Conservation (phyloP, 2,888 invertebrate species). For the Eudemis profundana region DNA sequence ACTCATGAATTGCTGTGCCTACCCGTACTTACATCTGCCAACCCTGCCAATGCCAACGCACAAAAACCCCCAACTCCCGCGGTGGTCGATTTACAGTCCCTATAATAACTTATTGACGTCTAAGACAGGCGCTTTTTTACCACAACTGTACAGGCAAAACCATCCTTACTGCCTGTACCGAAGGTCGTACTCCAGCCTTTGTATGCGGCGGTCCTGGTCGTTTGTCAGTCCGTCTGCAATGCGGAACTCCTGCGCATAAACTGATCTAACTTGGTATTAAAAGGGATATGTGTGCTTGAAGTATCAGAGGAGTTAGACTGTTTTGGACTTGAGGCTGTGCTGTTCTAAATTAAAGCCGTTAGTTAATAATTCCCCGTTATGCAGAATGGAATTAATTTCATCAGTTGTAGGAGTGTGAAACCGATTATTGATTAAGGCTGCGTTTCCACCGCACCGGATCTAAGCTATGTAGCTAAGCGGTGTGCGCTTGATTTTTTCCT, state of each 20-base stretch:
- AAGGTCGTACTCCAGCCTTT: neutral
- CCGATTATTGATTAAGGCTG: no score
- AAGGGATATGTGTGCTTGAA: neutral
- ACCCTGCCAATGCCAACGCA: conserved; percentile 4
- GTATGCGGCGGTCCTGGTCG: conserved; percentile 19
- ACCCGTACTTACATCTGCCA: neutral
- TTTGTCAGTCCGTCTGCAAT: conserved; percentile 21
- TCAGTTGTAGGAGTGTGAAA: neutral
- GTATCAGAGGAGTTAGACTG: neutral
- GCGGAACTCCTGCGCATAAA: conserved; percentile 36
- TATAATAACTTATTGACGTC: conserved; percentile 41
- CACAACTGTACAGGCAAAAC: neutral
- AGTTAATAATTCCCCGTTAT: conserved; percentile 38
- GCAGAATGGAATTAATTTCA: conserved; percentile 23
- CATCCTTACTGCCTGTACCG: neutral
- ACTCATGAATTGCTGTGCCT: no score
- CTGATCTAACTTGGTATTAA: neutral
- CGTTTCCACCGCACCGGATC: no score
- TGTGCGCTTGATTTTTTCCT: no score
- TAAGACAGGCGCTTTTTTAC: conserved; percentile 33
- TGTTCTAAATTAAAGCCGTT: conserved; percentile 36
- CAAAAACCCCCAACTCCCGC: conserved; percentile 35
- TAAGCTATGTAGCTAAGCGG: no score
- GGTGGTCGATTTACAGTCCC: conserved; percentile 43
- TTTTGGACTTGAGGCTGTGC: neutral